A percentile compares a stretch with the other conserved stretches of the same genome.
phyloP scores from a whole-genome alignment of 2,888 invertebrate genomes.

The Proisotoma minuta region DNA sequence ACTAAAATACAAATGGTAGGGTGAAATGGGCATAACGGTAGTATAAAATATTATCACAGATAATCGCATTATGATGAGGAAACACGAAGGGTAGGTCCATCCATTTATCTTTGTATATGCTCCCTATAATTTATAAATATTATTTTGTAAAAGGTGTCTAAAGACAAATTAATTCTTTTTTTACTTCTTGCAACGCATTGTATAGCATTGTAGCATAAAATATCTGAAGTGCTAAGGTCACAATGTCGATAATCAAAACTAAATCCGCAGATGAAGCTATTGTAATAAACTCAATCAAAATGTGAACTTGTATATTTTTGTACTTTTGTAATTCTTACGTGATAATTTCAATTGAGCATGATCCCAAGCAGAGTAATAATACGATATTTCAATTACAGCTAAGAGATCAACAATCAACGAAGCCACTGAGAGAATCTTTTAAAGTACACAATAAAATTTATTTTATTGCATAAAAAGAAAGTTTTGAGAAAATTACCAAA shows the following conservation, averaged over 20 bases:
- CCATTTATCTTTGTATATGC: constrained; percentile 23
- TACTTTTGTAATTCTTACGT: not conserved
- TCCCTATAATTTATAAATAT: constrained; percentile 29
- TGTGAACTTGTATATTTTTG: no score
- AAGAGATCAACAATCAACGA: constrained; percentile 21
- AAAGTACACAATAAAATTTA: not conserved
- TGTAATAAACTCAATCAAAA: not conserved
- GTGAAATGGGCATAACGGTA: constrained; percentile 28
- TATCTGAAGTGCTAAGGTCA: constrained; percentile 9
- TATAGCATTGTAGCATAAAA: constrained; percentile 8
- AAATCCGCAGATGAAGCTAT: not conserved
- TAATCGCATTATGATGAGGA: constrained; percentile 17
- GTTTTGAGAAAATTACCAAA: constrained; percentile 26
- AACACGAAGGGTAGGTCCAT: constrained; percentile 19
- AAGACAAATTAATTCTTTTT: no score
- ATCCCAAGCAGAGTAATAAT: constrained; percentile 24
- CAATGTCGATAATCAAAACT: not conserved
- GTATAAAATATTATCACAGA: constrained; percentile 21
- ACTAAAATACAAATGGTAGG: constrained; percentile 32
- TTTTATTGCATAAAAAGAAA: constrained; percentile 1
- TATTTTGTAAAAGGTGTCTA: no score
- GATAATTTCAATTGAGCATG: not conserved
- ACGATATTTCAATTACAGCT: constrained; percentile 23
- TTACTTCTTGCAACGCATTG: constrained; percentile 10
- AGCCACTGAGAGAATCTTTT: constrained; percentile 24